A percentile compares a stretch with the other conserved stretches of the same genome.
These are phyloP conservation scores for Vireo griseus DNA, from an alignment of 2,797 vertebrate genomes.

Conservation along the genomic window DNA sequence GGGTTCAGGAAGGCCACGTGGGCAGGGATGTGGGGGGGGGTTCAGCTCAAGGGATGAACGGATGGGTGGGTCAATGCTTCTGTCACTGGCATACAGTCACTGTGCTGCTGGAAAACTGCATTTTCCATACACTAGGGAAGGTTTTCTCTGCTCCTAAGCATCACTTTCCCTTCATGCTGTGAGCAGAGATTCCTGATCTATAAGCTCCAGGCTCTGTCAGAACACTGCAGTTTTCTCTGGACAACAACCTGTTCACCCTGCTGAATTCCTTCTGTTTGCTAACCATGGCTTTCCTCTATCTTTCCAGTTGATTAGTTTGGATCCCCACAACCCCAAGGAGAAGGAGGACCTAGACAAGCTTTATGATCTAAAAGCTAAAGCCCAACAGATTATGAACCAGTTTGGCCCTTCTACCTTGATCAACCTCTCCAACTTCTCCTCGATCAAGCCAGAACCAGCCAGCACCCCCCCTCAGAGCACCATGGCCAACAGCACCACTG, in stretches of 20 bases:
- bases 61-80: not conserved
- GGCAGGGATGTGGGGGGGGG: not conserved
- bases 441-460: slow-evolving; percentile 78
- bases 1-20: not conserved
- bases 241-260: rapidly evolving
- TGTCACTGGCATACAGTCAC: rapidly evolving
- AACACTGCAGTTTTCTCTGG: not conserved
- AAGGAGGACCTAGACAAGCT: slow-evolving; percentile 74
- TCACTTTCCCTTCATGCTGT: not conserved
- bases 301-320: slow-evolving; percentile 78
- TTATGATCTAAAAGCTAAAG: slow-evolving; percentile 73
- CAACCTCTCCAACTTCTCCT: slow-evolving; percentile 81
- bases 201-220: not conserved
- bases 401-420: slow-evolving; percentile 79
- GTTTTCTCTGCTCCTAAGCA: not conserved
- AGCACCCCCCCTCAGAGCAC: slow-evolving; percentile 80
- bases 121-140: not conserved
- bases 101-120: not conserved
- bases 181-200: not conserved
- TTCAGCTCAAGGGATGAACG: not conserved
- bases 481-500: slow-evolving; percentile 91
- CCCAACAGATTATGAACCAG: slow-evolving; percentile 82
- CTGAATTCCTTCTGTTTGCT: not conserved
- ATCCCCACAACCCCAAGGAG: slow-evolving; percentile 73
- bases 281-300: not conserved